Evolutionary conservation across 2,797 vertebrate species (phyloP).

Genomic region (Phoebastria nigripes): DNA sequence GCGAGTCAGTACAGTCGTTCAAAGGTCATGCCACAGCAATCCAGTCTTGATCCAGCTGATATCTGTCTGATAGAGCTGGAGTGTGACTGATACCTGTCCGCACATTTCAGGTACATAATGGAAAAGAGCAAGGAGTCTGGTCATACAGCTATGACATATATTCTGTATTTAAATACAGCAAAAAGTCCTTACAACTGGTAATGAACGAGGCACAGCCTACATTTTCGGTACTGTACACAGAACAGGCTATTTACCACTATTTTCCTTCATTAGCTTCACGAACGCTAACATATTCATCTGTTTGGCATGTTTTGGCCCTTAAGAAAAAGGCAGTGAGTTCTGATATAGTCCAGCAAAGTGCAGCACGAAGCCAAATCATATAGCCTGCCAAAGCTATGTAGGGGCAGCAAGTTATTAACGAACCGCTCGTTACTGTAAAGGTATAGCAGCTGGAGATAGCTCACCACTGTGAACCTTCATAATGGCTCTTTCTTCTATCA

Average conservation of each 20-base stretch:
- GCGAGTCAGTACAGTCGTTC: not conserved
- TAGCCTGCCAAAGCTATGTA: accelerated
- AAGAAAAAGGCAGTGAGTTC: not conserved
- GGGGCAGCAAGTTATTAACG: not conserved
- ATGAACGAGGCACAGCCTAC: not conserved
- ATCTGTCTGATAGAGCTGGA: not conserved
- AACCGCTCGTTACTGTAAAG: not conserved
- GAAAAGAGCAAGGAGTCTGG: not conserved
- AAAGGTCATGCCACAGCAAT: not conserved
- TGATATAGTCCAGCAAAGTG: not conserved
- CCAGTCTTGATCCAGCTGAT: not conserved
- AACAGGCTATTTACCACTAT: not conserved
- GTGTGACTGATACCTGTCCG: not conserved
- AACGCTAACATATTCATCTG: not conserved
- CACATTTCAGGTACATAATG: not conserved
- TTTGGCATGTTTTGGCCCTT: not conserved
- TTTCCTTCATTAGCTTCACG: not conserved
- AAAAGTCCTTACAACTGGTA: not conserved
- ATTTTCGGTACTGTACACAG: not conserved
- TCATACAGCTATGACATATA: not conserved
- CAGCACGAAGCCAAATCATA: not conserved
- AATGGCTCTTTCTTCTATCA: not conserved
- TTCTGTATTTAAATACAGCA: not conserved
- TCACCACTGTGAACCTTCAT: not conserved
- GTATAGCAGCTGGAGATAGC: not conserved